These are phyloP conservation scores for Phyllopteryx taeniolatus DNA, from an alignment of 2,113 vertebrate species.

Conservation along the genomic window DNA sequence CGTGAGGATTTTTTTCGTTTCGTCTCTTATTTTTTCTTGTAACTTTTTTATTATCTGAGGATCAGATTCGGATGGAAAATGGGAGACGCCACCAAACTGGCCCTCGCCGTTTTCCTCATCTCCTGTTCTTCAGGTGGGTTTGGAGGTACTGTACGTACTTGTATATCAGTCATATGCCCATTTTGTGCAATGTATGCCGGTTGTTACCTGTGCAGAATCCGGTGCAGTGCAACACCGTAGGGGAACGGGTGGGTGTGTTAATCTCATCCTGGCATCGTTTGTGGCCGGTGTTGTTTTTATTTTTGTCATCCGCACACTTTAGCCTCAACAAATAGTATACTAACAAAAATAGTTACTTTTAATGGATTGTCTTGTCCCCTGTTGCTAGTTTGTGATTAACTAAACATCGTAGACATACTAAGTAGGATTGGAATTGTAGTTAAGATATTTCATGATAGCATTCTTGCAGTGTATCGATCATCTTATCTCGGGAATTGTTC, in stretches of 20 bases:
- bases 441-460: not conserved
- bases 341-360: not conserved
- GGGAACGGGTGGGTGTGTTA: not conserved
- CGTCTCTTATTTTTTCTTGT: constrained; percentile 14
- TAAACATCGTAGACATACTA: not conserved
- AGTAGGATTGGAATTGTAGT: not conserved
- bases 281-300: not conserved
- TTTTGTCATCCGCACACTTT: not conserved
- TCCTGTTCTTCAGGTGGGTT: constrained; percentile 98
- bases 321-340: too few species aligned
- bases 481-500: not conserved
- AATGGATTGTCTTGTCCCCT: not conserved
- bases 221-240: constrained; percentile 22
- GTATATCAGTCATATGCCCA: not conserved
- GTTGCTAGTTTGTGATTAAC: not conserved
- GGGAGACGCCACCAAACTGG: constrained; percentile 98
- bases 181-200: constrained; percentile 30
- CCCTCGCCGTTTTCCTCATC: constrained; percentile 97
- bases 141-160: constrained; percentile 20
- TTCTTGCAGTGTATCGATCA: not conserved
- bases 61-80: constrained; percentile 81
- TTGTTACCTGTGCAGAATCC: constrained; percentile 26
- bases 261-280: constrained; percentile 9
- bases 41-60: constrained; percentile 26
- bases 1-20: constrained; percentile 13